Evolutionary conservation across 2,888 invertebrate genomes (phyloP).

Genomic region (Drosophila prolongata): DNA sequence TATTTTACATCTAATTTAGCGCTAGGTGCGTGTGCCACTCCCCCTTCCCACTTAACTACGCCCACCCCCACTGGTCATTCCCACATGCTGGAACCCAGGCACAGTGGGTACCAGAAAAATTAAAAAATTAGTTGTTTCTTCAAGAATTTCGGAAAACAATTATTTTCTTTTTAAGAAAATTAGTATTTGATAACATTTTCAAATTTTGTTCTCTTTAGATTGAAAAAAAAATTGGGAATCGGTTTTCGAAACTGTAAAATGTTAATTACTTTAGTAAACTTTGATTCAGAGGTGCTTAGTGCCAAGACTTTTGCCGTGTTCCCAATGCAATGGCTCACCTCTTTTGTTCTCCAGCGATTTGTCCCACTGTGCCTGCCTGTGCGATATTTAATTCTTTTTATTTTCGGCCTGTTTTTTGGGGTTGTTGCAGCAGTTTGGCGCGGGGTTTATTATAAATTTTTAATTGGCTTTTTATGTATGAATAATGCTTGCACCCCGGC

Average conservation of each 20-base stretch:
- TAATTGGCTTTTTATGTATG: constrained; percentile 80
- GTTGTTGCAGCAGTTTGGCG: constrained; percentile 65
- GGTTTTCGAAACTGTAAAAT: too few species aligned
- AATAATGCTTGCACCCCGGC: constrained; percentile 61
- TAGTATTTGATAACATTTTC: too few species aligned
- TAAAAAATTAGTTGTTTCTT: too few species aligned
- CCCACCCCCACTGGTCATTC: constrained; percentile 1
- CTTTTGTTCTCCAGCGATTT: background rate
- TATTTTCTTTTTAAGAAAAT: too few species aligned
- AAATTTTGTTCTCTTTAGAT: too few species aligned
- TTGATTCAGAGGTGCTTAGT: too few species aligned
- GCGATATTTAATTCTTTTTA: constrained; percentile 49
- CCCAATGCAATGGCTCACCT: background rate
- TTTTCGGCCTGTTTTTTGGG: constrained; percentile 51
- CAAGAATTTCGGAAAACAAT: too few species aligned
- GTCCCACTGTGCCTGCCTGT: constrained; percentile 55
- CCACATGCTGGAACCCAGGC: constrained; percentile 6
- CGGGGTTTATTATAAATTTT: constrained; percentile 80
- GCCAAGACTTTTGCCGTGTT: too few species aligned
- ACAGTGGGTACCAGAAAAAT: background rate
- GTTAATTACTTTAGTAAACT: too few species aligned
- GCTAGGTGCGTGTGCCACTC: constrained; percentile 57
- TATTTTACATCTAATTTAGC: constrained; percentile 80
- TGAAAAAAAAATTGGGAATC: too few species aligned
- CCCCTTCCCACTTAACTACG: background rate